Percentiles rank a stretch among this genome's conserved stretches.
Evolutionary conservation across 35 echinoderm and acorn worm genomes (phyloP).

Genomic region (Stichopus chloronotus): DNA sequence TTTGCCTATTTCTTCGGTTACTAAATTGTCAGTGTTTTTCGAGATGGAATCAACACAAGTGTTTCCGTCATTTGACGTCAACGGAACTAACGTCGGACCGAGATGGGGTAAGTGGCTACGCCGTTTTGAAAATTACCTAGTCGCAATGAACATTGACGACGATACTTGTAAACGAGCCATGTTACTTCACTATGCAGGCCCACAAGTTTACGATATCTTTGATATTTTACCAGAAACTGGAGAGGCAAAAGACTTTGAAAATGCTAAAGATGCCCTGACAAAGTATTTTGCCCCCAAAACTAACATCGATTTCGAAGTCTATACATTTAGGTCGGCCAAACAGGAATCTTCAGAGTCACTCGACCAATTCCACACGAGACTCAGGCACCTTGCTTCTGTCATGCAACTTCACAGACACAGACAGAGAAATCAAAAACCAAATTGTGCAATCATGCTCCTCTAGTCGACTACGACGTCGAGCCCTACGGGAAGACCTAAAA

Average conservation of each 20-base stretch:
- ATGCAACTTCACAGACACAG: not conserved
- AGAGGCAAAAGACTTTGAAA: slow-evolving; percentile 37
- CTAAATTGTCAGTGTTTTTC: not conserved
- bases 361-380: slow-evolving; percentile 58
- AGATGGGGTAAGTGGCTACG: slow-evolving; percentile 30
- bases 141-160: slow-evolving; percentile 54
- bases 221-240: slow-evolving; percentile 51
- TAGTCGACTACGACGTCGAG: slow-evolving; percentile 53
- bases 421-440: slow-evolving; percentile 66
- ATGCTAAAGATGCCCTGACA: slow-evolving; percentile 51
- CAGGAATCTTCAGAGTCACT: slow-evolving; percentile 55
- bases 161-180: slow-evolving; percentile 54
- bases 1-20: not conserved
- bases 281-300: slow-evolving; percentile 47
- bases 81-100: not conserved
- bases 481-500: slow-evolving; percentile 52
- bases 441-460: slow-evolving; percentile 66
- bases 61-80: not conserved
- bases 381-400: not conserved
- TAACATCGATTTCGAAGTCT: slow-evolving; percentile 62
- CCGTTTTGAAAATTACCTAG: slow-evolving; percentile 55
- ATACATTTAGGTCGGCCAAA: slow-evolving; percentile 57
- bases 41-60: not conserved
- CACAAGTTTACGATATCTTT: slow-evolving; percentile 67
- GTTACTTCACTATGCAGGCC: slow-evolving; percentile 72